phyloP scores from a whole-genome alignment of 2,113 vertebrate species.

The Ceyx cyanopectus region DNA sequence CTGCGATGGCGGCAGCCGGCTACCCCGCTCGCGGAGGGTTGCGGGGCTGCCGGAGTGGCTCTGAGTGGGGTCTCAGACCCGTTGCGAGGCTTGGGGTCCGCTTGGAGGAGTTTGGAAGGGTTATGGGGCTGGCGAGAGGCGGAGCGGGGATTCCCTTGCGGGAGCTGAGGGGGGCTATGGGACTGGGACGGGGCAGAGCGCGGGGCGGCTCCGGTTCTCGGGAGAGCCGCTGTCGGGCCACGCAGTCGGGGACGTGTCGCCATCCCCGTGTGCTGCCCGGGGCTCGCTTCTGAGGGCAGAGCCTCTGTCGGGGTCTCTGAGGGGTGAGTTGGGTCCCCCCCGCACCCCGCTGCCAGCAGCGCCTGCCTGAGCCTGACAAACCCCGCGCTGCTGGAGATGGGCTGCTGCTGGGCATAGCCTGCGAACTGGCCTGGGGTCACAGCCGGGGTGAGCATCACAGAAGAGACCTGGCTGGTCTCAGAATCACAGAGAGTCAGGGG shows the following conservation, averaged over 20 bases:
- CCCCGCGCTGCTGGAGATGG: not conserved
- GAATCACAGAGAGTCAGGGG: too few relatives aligned
- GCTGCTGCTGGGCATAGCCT: accelerated
- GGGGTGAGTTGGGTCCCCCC: not conserved
- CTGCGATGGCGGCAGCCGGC: not conserved
- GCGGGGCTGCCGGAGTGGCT: not conserved
- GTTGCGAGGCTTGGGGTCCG: not conserved
- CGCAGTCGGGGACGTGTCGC: accelerated
- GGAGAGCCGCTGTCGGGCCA: not conserved
- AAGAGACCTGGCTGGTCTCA: not conserved
- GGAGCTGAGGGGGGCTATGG: not conserved
- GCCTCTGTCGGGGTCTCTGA: not conserved
- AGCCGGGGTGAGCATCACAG: not conserved
- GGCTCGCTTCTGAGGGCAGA: accelerated
- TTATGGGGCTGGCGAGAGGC: not conserved
- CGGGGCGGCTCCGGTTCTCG: accelerated
- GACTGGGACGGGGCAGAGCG: accelerated
- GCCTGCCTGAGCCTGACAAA: not conserved
- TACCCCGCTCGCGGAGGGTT: accelerated
- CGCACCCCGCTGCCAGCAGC: not conserved
- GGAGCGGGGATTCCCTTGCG: too few relatives aligned
- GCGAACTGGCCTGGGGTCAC: not conserved
- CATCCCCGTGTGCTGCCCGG: not conserved
- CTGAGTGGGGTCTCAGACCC: not conserved
- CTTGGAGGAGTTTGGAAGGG: not conserved